Evolutionary conservation across 2,113 vertebrate genomes (phyloP), one percentile per base, ranked within the genome.

Genomic region (Geothlypis trichas): DNA sequence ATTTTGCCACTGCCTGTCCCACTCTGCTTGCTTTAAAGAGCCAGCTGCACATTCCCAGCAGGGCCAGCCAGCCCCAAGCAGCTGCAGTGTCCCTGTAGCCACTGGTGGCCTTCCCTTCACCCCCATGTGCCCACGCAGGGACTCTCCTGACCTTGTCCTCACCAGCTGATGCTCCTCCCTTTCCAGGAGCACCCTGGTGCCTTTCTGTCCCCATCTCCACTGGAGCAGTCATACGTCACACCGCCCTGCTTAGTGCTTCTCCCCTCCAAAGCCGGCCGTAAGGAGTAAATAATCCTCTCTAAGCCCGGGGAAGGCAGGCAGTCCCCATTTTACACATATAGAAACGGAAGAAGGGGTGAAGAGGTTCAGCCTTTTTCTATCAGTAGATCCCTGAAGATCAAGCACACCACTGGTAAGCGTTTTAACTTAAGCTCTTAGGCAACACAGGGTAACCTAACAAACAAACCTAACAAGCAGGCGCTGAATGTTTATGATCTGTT

Each of bases 261-360:
- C 77, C 87, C 66, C 82, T 68, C 79, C 66, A 78, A 94, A 93
- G 93, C 90, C 15, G 22, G 51, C n/a, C 0, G 3, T 78, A 87
- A 94, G 84, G 69, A 92, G 76, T 61, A 72, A 58, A 65, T 94
- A 95, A 95, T 93, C 92, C 79, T 39, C 73, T 15, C 52, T 78
- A 92, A 95, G 80, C 86, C 66, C 0, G 0, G 75, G 66, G 69
- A 93, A 84, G 57, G 73, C 84, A 89, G 49, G 88, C 69, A 89
- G 52, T 68, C 52, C 94, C 85, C 73, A 58, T 57, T 87, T 83
- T 74, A 73, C 51, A 42, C 1, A 1, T 52, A 74, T 54, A 84
- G 79, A 89, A 93, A 90, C 9, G 4, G 93, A 92, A 77, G 52
- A 68, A 61, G 82, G 44, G 51, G 61, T 58, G 76, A 89, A 84